Base-by-base conservation (phyloP, 2,797 vertebrate genomes). In the Pitangus sulphuratus region DNA sequence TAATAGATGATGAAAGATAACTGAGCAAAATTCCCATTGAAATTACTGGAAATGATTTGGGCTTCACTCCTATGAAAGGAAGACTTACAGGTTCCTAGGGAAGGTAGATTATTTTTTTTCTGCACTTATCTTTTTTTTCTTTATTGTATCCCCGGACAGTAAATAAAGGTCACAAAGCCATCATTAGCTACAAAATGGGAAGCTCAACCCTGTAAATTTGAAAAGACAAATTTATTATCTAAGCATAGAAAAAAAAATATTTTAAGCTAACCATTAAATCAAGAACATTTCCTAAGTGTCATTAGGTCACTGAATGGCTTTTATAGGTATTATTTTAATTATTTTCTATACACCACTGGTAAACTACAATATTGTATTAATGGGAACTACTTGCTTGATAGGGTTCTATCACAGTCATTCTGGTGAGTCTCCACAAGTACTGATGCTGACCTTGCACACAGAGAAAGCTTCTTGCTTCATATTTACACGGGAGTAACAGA, bases 101-200 rank as follows among this genome's bases (percentile, higher is more conserved):
- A 75, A 78, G 47, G 22, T 37, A 31, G 16, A n/a, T 57, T 42
- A 7, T 39, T 44, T 45, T 51, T 54, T 85, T 7, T 39, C 79
- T 19, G 1, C 11, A 4, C 3, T 40, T 70, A 5, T 7, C 22
- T 25, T 26, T 77, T 58, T 69, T 77, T 70, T 26, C 8, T 40
- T 76, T 60, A 22, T 31, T 68, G 28, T 50, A 53, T 22, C 8
- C 6, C 37, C 39, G 14, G 15, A 60, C n/a, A 71, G 15, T 25
- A 68, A 30, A 53, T 56, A 74, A 74, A 50, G 6, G 35, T 12
- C 30, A 57, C 6, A 89, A 77, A 8, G 19, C 20, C 28, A 51
- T 20, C 76, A 20, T 53, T 77, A 69, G 64, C 66, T 94, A 70
- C 51, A 85, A 93, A 95, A 92, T 11, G 9, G 30, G 25, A 83